Evolutionary conservation across 2,113 vertebrate genomes (phyloP).

Genomic region (Nematolebias whitei): DNA sequence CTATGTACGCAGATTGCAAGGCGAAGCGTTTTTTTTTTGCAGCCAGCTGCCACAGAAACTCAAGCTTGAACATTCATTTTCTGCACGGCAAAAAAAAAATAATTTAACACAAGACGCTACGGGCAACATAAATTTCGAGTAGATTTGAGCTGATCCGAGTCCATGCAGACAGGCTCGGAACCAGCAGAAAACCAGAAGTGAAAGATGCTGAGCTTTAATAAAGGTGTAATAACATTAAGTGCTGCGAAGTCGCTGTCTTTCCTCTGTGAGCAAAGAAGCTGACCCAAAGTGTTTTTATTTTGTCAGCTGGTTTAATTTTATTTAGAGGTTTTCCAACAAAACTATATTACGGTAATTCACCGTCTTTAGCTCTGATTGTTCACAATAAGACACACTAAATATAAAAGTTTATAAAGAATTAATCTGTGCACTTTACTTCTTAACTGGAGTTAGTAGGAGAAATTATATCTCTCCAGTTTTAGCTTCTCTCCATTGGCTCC

Average conservation of each 20-base stretch:
- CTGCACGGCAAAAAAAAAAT: slow-evolving; percentile 54
- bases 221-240: slow-evolving; percentile 58
- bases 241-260: slow-evolving; percentile 27
- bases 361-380: slow-evolving; percentile 1
- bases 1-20: slow-evolving; percentile 24
- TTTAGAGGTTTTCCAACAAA: neutral
- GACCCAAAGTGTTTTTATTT: neutral
- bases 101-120: slow-evolving; percentile 35
- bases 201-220: slow-evolving; percentile 30
- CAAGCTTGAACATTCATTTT: slow-evolving; percentile 37
- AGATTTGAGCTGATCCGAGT: slow-evolving; percentile 24
- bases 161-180: slow-evolving; percentile 21
- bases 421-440: too few species aligned
- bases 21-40: slow-evolving; percentile 57
- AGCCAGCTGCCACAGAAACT: slow-evolving; percentile 60
- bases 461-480: too few species aligned
- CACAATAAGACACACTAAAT: slow-evolving; percentile 1
- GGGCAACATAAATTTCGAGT: slow-evolving; percentile 33
- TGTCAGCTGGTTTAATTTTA: neutral
- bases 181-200: slow-evolving; percentile 44
- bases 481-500: too few species aligned
- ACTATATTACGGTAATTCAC: slow-evolving; percentile 10
- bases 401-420: neutral
- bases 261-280: slow-evolving; percentile 27
- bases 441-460: too few species aligned